Evolutionary conservation across 92 coral and sea anemone species (phyloP).

Genomic region (Scolanthus callimorphus): DNA sequence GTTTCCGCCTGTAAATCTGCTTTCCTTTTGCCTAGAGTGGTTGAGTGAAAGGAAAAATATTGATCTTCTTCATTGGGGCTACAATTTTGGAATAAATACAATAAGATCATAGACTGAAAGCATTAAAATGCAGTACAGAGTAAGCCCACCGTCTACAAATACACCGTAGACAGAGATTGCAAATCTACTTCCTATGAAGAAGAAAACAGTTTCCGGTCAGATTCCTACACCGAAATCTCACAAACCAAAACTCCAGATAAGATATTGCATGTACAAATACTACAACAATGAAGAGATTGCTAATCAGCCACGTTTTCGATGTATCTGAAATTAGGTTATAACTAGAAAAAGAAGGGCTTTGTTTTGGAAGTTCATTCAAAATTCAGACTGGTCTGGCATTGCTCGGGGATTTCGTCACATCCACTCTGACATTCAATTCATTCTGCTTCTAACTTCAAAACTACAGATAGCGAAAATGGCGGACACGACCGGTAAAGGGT

Average conservation of each 20-base stretch:
- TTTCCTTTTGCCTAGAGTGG: too few relatives aligned
- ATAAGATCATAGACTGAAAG: neutral
- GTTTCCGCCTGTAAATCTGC: too few relatives aligned
- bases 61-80: too few relatives aligned
- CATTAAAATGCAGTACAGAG: slow-evolving; percentile 2
- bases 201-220: neutral
- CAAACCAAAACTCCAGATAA: neutral
- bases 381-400: slow-evolving; percentile 22
- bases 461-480: too few relatives aligned
- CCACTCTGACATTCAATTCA: neutral
- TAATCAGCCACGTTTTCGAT: too few relatives aligned
- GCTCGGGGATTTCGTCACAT: slow-evolving; percentile 59
- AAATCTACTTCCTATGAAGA: neutral
- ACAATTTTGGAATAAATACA: too few relatives aligned
- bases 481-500: neutral
- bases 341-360: slow-evolving; percentile 24
- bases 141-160: neutral
- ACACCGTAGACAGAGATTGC: neutral
- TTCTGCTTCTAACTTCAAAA: too few relatives aligned
- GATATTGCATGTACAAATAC: too few relatives aligned
- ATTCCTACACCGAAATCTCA: neutral
- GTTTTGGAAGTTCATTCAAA: slow-evolving; percentile 42
- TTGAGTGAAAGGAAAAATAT: too few relatives aligned
- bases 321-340: slow-evolving; percentile 8
- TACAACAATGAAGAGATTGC: too few relatives aligned